These are phyloP conservation scores for Bombus balteatus DNA, from an alignment of 1,140 invertebrate genomes.

Conservation along the genomic window DNA sequence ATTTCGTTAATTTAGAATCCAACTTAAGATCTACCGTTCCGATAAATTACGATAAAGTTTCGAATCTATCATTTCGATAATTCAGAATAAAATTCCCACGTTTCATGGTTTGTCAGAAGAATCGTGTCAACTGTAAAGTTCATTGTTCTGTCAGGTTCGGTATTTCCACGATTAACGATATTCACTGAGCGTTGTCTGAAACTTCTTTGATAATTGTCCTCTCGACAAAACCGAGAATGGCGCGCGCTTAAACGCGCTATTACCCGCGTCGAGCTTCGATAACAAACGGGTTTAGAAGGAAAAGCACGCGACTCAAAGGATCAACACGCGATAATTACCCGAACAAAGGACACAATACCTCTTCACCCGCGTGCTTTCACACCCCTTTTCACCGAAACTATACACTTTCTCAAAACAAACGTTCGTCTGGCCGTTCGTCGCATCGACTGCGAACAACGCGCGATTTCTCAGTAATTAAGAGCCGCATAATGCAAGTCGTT, in stretches of 20 bases:
- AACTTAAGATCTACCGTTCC: too few relatives aligned
- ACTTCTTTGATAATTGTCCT: not conserved
- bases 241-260: not conserved
- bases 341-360: constrained; percentile 8
- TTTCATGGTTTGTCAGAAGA: too few relatives aligned
- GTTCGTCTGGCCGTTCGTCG: constrained; percentile 1
- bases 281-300: not conserved
- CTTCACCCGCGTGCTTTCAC: not conserved
- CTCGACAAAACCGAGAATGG: not conserved
- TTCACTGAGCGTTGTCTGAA: not conserved
- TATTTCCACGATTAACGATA: not conserved
- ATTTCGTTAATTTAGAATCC: too few relatives aligned
- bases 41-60: too few relatives aligned
- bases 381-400: not conserved
- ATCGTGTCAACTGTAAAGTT: not conserved
- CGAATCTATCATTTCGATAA: too few relatives aligned
- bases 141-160: not conserved
- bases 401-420: constrained; percentile 6
- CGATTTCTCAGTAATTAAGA: constrained; percentile 27
- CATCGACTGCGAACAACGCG: constrained; percentile 1
- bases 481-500: constrained; percentile 21
- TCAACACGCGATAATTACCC: constrained; percentile 40
- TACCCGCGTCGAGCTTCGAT: not conserved
- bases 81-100: too few relatives aligned
- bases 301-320: constrained; percentile 17